Base-by-base conservation (phyloP, 2,888 invertebrate genomes). In the Apocheima hispidaria region DNA sequence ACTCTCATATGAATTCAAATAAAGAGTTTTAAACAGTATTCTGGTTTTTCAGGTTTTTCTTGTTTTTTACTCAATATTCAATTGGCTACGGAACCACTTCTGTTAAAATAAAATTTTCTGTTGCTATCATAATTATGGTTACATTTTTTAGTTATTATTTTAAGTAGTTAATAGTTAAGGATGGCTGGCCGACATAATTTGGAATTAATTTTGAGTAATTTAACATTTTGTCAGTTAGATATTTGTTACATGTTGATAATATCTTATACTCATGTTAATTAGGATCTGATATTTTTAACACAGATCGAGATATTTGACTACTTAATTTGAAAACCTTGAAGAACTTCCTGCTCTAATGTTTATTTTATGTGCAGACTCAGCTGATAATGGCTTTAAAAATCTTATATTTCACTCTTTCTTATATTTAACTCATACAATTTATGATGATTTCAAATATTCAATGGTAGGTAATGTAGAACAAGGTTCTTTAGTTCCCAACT, bases 151-250 rank as follows among this genome's bases (percentile, higher is more conserved):
- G 55, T 65, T 66, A 61, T 65, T 65, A 67, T 64, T 63, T 62
- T 59, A 23, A 1, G 9, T n/a, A 14, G 43, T 43, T 68, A 70
- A 70, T 69, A 60, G 60, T 63, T 56, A 57, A 64, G 60, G 46
- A 65, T 52, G 44, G 56, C 36, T 61, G 52, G 51, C 56, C 59
- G 60, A 36, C 38, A 51, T 64, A 54, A 60, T 65, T 65, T 46
- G 30, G 26, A 57, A 60, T 63, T 63, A 54, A 64, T 65, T 68
- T 69, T 55, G 21, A 30, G 28, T 57, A 67, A 64, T 69, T 66
- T 53, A 36, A 59, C 57, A 61, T 62, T 49, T 61, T 56, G 60
- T 57, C 43, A 26, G 53, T 46, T 50, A 36, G n/a, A 44, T 20
- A 46, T 46, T 33, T 30, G 12, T 46, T 12, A 30, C 18, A 20